Conservation (phyloP, 2,888 invertebrate species). For the Masnerella sp. region DNA sequence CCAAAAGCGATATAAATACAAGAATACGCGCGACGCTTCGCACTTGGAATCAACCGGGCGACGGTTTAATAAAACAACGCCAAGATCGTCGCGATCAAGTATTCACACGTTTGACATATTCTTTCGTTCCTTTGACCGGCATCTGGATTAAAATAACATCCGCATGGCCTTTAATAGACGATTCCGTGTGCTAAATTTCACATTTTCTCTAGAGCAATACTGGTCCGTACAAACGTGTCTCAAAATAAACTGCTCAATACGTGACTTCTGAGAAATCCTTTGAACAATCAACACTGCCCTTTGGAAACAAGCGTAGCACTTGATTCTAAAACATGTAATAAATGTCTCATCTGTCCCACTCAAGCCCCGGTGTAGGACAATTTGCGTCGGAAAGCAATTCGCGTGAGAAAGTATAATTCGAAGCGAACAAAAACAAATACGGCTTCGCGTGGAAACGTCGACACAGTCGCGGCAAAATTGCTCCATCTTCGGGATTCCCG, state of each 20-base stretch:
- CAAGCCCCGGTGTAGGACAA: slow-evolving; percentile 26
- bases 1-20: too few relatives aligned
- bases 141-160: slow-evolving; percentile 31
- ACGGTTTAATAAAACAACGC: too few relatives aligned
- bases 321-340: slow-evolving; percentile 47
- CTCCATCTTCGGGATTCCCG: too few relatives aligned
- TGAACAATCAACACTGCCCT: slow-evolving; percentile 57
- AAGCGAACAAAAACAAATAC: slow-evolving; percentile 5
- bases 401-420: slow-evolving; percentile 41
- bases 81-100: too few relatives aligned
- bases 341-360: slow-evolving; percentile 16
- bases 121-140: slow-evolving; percentile 26
- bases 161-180: slow-evolving; percentile 32
- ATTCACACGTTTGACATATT: slow-evolving; percentile 14
- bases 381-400: slow-evolving; percentile 45
- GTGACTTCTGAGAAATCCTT: slow-evolving; percentile 48
- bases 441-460: slow-evolving; percentile 1
- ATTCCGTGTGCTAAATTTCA: slow-evolving; percentile 37
- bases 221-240: slow-evolving; percentile 45
- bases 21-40: too few relatives aligned
- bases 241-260: slow-evolving; percentile 58
- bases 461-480: background rate
- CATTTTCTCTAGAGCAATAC: slow-evolving; percentile 42
- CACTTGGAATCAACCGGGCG: too few relatives aligned
- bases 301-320: slow-evolving; percentile 41